Conservation (phyloP, 2,888 invertebrate genomes). For the Brachypalpus laphriformis region DNA sequence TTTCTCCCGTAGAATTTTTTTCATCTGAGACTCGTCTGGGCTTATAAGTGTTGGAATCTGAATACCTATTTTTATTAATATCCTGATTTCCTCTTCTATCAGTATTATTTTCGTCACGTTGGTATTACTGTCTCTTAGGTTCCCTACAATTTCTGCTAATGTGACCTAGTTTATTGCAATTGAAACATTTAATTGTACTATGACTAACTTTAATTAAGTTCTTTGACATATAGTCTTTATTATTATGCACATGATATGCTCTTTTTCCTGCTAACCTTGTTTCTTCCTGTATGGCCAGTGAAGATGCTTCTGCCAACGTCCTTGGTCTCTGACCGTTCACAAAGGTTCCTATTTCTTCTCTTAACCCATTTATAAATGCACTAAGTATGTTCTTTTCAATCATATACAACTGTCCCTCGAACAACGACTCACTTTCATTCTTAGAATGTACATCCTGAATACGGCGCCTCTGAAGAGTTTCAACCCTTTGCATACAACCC, state of each 20-base stretch:
- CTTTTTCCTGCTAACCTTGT: constrained; percentile 8
- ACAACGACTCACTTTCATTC: constrained; percentile 13
- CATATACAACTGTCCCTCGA: constrained; percentile 22
- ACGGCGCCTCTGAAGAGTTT: constrained; percentile 14
- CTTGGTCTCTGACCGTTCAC: constrained; percentile 18
- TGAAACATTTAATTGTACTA: constrained; percentile 24
- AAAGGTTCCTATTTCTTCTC: constrained; percentile 9
- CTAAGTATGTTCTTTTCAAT: constrained; percentile 20
- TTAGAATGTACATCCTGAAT: constrained; percentile 21
- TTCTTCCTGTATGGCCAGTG: constrained; percentile 25
- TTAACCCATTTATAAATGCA: constrained; percentile 33
- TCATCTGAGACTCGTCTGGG: not conserved
- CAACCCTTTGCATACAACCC: constrained; percentile 10
- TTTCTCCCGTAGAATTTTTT: not conserved
- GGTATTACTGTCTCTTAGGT: not conserved
- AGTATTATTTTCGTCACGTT: not conserved
- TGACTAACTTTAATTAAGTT: constrained; percentile 25
- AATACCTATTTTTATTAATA: not conserved
- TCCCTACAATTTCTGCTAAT: constrained; percentile 6
- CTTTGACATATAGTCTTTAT: constrained; percentile 1
- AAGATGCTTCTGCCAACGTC: constrained; percentile 23
- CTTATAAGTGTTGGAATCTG: not conserved
- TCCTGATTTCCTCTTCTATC: not conserved
- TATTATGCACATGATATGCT: not conserved
- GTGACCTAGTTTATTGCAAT: constrained; percentile 21